A percentile compares a stretch with the other conserved stretches of the same genome.
These are phyloP conservation scores for Lamprologus speciosus DNA, from an alignment of 2,113 vertebrate species.

Conservation along the genomic window DNA sequence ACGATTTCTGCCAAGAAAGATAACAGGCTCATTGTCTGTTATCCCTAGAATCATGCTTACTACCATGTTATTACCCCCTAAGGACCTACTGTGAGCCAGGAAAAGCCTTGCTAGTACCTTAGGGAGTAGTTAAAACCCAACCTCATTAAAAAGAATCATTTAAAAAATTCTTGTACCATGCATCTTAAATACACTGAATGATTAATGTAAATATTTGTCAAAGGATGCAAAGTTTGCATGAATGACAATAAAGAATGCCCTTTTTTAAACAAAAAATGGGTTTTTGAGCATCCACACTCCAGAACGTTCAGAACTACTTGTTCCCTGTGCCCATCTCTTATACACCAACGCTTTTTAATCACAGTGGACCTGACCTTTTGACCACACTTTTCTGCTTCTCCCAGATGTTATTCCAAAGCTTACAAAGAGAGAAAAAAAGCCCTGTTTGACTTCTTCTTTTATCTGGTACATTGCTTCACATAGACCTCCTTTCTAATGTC, in stretches of 20 bases:
- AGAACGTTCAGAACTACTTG: background rate
- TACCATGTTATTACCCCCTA: background rate
- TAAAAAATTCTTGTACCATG: accelerated
- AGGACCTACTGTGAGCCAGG: background rate
- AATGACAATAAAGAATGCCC: background rate
- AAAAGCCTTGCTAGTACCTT: background rate
- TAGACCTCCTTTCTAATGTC: background rate
- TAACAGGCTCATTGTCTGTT: background rate
- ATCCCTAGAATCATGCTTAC: background rate
- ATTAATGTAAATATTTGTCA: background rate
- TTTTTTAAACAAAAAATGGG: background rate
- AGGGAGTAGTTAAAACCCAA: background rate
- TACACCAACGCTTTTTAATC: background rate
- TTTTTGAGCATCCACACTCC: background rate
- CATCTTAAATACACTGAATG: background rate
- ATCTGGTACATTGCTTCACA: background rate
- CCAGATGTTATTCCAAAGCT: background rate
- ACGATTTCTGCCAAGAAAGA: background rate
- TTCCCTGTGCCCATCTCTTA: background rate
- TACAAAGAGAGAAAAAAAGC: background rate
- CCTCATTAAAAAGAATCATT: background rate
- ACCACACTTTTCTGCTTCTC: background rate
- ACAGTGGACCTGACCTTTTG: background rate
- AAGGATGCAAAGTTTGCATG: background rate
- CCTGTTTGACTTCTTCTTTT: background rate